Evolutionary conservation across 2,797 vertebrate species (phyloP).

Genomic region (Lemur catta): DNA sequence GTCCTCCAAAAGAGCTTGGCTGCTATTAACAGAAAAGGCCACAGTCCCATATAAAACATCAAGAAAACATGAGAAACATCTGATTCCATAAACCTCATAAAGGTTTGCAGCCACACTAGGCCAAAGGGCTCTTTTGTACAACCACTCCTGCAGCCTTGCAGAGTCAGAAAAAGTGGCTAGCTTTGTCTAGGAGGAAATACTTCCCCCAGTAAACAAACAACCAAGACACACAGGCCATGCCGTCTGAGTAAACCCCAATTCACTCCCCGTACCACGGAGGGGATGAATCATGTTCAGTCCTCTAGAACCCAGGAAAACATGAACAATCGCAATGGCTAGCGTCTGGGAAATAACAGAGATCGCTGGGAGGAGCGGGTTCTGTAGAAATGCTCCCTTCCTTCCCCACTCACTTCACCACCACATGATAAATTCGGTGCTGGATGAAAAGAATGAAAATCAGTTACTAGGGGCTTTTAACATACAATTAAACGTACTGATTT

Average conservation of each 20-base stretch:
- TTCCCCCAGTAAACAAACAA: neutral
- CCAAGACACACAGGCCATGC: neutral
- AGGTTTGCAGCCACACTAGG: neutral
- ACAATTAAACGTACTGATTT: neutral
- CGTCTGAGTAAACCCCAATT: neutral
- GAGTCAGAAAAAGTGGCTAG: neutral
- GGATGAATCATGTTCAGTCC: neutral
- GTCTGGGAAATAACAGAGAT: neutral
- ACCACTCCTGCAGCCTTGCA: neutral
- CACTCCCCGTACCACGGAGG: neutral
- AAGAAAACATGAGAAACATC: neutral
- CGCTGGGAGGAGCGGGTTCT: neutral
- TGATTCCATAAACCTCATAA: neutral
- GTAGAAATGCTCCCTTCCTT: neutral
- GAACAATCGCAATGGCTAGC: neutral
- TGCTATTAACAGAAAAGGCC: neutral
- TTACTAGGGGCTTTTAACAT: neutral
- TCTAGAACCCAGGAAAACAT: conserved; percentile 2
- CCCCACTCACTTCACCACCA: neutral
- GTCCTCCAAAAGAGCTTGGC: neutral
- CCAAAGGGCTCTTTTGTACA: neutral
- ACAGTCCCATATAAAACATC: neutral
- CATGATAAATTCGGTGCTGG: neutral
- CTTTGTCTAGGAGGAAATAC: neutral
- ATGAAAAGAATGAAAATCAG: neutral